Conservation (phyloP, 2,797 vertebrate species). For the Orestias chungarensis region DNA sequence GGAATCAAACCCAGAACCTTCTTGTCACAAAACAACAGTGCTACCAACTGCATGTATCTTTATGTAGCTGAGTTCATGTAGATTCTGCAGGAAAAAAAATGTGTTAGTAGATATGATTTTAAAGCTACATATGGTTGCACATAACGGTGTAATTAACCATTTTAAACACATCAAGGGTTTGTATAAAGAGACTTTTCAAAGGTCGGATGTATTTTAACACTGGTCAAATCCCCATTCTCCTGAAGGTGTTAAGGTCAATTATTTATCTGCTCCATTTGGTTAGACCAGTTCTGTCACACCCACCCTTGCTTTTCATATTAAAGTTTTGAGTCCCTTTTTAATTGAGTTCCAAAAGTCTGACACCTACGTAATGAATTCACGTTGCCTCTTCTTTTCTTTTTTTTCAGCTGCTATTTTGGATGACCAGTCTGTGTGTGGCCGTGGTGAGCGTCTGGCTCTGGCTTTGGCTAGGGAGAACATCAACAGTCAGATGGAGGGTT, state of each 20-base stretch:
- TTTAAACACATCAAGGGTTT: not conserved
- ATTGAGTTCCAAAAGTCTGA: not conserved
- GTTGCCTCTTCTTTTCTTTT: too few relatives aligned
- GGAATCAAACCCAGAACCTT: too few relatives aligned
- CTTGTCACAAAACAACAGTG: too few relatives aligned
- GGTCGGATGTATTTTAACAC: not conserved
- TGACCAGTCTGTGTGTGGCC: slow-evolving; percentile 87
- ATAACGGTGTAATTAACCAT: not conserved
- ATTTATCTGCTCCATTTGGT: not conserved
- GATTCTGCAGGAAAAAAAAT: not conserved
- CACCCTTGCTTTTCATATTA: not conserved
- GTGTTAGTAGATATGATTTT: not conserved
- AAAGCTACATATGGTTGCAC: not conserved
- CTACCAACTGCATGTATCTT: too few relatives aligned
- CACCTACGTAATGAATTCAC: not conserved
- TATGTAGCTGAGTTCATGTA: not conserved
- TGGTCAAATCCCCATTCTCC: not conserved
- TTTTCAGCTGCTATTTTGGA: slow-evolving; percentile 88
- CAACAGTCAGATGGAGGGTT: slow-evolving; percentile 85
- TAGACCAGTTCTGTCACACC: not conserved
- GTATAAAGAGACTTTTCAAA: not conserved
- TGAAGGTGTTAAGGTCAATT: not conserved
- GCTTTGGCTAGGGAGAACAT: slow-evolving; percentile 90
- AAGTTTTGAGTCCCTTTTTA: not conserved
- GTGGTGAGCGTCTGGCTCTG: slow-evolving; percentile 88